phyloP scores from a whole-genome alignment of 2,888 invertebrate genomes.

The Drosophila prolongata region DNA sequence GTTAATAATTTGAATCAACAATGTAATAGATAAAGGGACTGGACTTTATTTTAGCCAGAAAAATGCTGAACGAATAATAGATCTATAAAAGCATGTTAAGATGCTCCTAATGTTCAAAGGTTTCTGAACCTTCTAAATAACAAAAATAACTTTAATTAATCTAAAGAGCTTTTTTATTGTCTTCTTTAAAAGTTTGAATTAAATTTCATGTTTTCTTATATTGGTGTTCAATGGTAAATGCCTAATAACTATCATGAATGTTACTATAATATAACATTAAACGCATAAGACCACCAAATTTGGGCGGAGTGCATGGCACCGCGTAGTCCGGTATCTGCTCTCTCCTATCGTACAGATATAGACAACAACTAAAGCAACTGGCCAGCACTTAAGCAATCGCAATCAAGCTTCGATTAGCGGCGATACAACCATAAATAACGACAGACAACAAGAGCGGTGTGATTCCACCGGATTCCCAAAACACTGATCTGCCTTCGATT shows the following conservation, averaged over 20 bases:
- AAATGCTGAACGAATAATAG: no score
- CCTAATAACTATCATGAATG: background rate
- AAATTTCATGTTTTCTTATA: no score
- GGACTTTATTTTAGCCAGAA: no score
- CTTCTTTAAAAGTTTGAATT: no score
- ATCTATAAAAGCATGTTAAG: no score
- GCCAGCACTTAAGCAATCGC: constrained; percentile 60
- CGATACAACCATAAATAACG: constrained; percentile 61
- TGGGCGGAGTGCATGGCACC: constrained; percentile 7
- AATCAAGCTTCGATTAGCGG: constrained; percentile 67
- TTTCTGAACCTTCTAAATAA: no score
- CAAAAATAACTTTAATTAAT: no score
- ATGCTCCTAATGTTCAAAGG: no score
- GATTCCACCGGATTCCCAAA: constrained; percentile 3
- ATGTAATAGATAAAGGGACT: no score
- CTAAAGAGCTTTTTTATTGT: no score
- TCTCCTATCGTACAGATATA: constrained; percentile 25
- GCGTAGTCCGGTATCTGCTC: constrained; percentile 17
- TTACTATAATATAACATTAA: background rate
- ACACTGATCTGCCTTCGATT: constrained; percentile 12
- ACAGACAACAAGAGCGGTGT: constrained; percentile 33
- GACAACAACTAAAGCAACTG: constrained; percentile 45
- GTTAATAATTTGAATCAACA: no score
- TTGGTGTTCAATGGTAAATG: no score
- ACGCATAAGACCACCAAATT: constrained; percentile 4